phyloP scores from a whole-genome alignment of 37 sponge, comb jelly and placozoan species.

The Eunapius fragilis region DNA sequence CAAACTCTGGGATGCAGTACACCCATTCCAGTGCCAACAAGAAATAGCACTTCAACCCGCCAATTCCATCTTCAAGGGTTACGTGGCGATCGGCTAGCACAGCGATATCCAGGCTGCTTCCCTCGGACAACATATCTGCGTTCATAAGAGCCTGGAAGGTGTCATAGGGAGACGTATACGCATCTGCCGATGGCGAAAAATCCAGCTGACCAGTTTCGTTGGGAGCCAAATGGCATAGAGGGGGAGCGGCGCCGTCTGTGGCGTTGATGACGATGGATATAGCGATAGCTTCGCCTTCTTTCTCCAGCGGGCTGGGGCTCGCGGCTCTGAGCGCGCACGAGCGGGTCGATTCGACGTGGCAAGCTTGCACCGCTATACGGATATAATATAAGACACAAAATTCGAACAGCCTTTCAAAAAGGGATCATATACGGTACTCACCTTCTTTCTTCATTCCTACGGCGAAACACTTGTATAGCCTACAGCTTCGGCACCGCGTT shows the following conservation, averaged over 20 bases:
- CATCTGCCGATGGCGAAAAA: not conserved
- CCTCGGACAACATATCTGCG: constrained; percentile 7
- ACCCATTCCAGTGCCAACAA: constrained; percentile 74
- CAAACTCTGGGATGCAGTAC: constrained; percentile 66
- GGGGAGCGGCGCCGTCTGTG: not conserved
- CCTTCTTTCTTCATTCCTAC: constrained; percentile 85
- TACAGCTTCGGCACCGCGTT: constrained; percentile 80
- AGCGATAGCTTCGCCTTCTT: not conserved
- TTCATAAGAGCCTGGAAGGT: constrained; percentile 3
- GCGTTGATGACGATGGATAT: not conserved
- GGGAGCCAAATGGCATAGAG: not conserved
- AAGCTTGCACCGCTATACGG: not conserved
- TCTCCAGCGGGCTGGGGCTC: not conserved
- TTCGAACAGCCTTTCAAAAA: not conserved
- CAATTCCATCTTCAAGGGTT: constrained; percentile 12
- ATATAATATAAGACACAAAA: not conserved
- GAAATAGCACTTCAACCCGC: constrained; percentile 50
- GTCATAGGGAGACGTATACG: not conserved
- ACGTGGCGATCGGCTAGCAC: not conserved
- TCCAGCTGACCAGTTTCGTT: not conserved
- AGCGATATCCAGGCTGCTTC: not conserved
- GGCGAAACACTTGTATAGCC: constrained; percentile 71
- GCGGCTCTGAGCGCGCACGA: not conserved
- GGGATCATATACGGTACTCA: not conserved
- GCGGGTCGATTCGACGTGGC: not conserved